Base-by-base conservation (phyloP, 1,140 invertebrate species). In the Acromyrmex heyeri region DNA sequence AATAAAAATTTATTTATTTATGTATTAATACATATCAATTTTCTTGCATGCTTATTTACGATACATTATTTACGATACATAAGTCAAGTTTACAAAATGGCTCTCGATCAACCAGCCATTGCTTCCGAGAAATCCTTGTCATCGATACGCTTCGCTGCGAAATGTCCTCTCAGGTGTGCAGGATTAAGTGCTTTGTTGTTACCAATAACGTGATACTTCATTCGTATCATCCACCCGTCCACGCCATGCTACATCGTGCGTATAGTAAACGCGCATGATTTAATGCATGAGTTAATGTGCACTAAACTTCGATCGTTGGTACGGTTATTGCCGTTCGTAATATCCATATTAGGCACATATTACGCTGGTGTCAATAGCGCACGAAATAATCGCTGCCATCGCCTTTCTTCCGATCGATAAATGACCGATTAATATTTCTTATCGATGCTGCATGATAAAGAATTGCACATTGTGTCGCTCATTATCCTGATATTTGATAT, bases 251-350 rank as follows among this genome's bases (percentile, higher is more conserved):
- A 83, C 27, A 83, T 83, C 38, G 48, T 61, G 67, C 67, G 38
- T 82, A 38, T 6, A 38, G 24, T 62, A 50, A 14, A 55, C 48
- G 24, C 73, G 30, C 72, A 50, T 38, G 79, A 83, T 83, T 75
- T 85, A 85, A 85, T 85, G 77, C n/a, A 50, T 55, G 82, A 78
- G 55, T 85, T 77, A 85, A 65, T 78, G 73, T 30, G 73, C 62
- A 61, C 34, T 30, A 64, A 85, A 78, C 59, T 78, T 78, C 75
- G 82, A 83, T 61, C 79, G 55, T 73, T 48, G 18, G 2, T 21
- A 61, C 8, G 55, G 57, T 83, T 75, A 83, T 75, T 83, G 55
- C 69, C 34, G 18, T 30, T 59, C 34, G 69, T 59, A 79, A 79
- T 79, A 59, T 59, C 67, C 67, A 61, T 73, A 82, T 82, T 82